Percentiles rank a stretch among this genome's conserved stretches.
phyloP scores from a whole-genome alignment of 2,888 invertebrate species.

The Pyrochroa serraticornis region DNA sequence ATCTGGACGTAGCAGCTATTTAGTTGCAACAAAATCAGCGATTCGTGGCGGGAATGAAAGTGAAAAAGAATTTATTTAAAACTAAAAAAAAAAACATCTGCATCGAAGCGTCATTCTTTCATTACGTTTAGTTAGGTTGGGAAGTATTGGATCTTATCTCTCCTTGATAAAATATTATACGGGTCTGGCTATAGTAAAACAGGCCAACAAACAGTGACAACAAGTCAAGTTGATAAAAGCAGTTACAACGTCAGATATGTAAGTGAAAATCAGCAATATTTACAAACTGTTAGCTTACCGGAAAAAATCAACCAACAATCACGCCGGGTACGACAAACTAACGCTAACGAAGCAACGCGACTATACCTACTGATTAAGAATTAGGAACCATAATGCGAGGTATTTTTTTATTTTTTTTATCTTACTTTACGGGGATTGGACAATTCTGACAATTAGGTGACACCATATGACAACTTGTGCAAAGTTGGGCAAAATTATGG shows the following conservation, averaged over 20 bases:
- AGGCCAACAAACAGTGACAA: slow-evolving; percentile 11
- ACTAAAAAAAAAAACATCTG: slow-evolving; percentile 22
- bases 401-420: too few relatives aligned
- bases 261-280: neutral
- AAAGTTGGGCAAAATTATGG: too few relatives aligned
- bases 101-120: slow-evolving; percentile 25
- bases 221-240: neutral
- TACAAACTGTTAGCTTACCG: too few relatives aligned
- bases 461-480: too few relatives aligned
- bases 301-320: too few relatives aligned
- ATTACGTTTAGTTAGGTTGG: slow-evolving; percentile 15
- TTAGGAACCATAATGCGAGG: too few relatives aligned
- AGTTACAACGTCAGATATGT: slow-evolving; percentile 15
- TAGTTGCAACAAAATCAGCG: neutral
- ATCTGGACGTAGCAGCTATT: too few relatives aligned
- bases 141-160: slow-evolving; percentile 27
- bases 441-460: too few relatives aligned
- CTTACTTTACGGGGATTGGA: too few relatives aligned
- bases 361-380: too few relatives aligned
- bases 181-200: slow-evolving; percentile 9
- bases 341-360: too few relatives aligned
- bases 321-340: too few relatives aligned
- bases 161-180: slow-evolving; percentile 24
- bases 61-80: slow-evolving; percentile 1
- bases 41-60: slow-evolving; percentile 1